Evolutionary conservation across 2,888 invertebrate genomes (phyloP), one percentile per base, ranked within the genome.

Genomic region (Euzetes globulus): DNA sequence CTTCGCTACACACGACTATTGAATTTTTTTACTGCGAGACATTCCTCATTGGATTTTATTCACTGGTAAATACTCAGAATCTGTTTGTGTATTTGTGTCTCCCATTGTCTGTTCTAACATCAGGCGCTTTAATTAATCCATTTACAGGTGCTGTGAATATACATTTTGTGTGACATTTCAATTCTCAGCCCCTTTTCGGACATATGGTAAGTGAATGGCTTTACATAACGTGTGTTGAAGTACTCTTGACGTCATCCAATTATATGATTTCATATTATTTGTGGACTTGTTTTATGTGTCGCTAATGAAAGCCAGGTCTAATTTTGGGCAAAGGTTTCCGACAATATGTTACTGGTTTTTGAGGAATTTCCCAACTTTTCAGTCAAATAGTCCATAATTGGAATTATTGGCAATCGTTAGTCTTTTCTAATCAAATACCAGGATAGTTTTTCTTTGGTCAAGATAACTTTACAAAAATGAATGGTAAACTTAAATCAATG

Each of bases 131-230:
- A 33, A 60, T 60, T 60, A 60, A 60, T 60, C 29, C 4, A 22
- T 27, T 60, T 60, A 27, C 60, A 60, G 60, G 60, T 60, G 60
- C 33, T 60, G 7, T 60, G n/a, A 60, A 19, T 47, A 47, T 47
- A 47, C n/a, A 52, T 19, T 19, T 52, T 60, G 7, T 25, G 60
- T 60, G 60, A 60, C 60, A 60, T 29, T 60, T 60, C 60, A 15
- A 29, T 9, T 33, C 1, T 22, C 5, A 19, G 52, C 52, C 60
- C 29, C 19, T 29, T 60, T 29, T 60, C 60, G 60, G 60, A 33
- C 60, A 60, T 60, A 60, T 60, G 60, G 60, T 60, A 60, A 29
- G 60, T 60, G 13, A 60, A 60, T n/a, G 60, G 29, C 60, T 60
- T 27, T 22, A 15, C 60, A 17, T 15, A n/a, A 60, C 5, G n/a